A percentile compares a stretch with the other conserved stretches of the same genome.
These are phyloP conservation scores for Acrobasis suavella DNA, from an alignment of 2,888 invertebrate species.

Conservation along the genomic window DNA sequence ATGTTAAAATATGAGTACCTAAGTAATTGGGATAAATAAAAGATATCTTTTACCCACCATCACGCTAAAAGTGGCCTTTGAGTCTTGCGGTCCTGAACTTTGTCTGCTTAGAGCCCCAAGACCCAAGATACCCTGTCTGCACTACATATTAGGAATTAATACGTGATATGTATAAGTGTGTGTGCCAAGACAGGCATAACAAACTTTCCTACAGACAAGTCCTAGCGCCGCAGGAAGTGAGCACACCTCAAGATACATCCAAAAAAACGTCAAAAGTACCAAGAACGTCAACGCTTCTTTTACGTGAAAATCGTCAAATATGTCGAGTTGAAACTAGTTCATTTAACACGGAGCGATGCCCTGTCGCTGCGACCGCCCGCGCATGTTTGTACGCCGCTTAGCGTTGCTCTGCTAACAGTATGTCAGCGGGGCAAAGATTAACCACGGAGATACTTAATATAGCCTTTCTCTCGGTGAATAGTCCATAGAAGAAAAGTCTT, in stretches of 20 bases:
- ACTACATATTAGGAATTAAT: no score
- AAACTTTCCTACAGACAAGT: not conserved
- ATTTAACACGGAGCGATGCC: conserved; percentile 74
- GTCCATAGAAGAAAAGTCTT: no score
- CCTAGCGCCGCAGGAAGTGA: not conserved
- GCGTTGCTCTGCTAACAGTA: conserved; percentile 66
- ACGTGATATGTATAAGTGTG: no score
- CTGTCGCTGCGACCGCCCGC: conserved; percentile 73
- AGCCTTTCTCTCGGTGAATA: no score
- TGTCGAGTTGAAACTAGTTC: conserved; percentile 64
- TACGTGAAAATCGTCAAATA: conserved; percentile 23
- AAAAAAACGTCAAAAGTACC: not conserved
- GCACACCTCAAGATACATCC: not conserved
- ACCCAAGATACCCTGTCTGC: no score
- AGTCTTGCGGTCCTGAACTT: no score
- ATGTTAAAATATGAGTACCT: no score
- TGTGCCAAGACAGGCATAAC: no score
- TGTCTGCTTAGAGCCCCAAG: no score
- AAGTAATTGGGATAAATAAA: no score
- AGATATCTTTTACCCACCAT: no score
- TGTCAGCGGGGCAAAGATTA: conserved; percentile 52
- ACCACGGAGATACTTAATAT: conserved; percentile 25
- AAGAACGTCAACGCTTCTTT: conserved; percentile 2
- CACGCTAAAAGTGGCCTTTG: no score
- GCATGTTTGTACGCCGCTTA: conserved; percentile 73